Evolutionary conservation across 1,140 invertebrate genomes (phyloP), one percentile per base, ranked within the genome.

Genomic region (Brachionus calyciflorus): DNA sequence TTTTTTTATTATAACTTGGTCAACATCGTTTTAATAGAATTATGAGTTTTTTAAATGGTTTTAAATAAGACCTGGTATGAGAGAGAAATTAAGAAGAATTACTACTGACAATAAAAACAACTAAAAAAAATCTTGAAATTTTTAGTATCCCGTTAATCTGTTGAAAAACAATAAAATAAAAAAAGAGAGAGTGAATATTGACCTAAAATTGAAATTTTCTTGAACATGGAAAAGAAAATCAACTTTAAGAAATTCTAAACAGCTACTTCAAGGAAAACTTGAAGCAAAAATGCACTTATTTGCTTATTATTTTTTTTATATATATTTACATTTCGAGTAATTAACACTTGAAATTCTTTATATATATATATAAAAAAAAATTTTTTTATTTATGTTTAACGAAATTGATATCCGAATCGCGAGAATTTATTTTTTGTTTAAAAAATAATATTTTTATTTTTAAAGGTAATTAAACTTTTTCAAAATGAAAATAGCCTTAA

Each of bases 81-180:
- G 55, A 37, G 55, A 60, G 33, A 37, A n/a, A n/a, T n/a, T n/a
- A n/a, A n/a, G n/a, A n/a, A n/a, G n/a, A n/a, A n/a, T n/a, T n/a
- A n/a, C n/a, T n/a, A n/a, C n/a, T n/a, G n/a, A n/a, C n/a, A n/a
- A n/a, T n/a, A n/a, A n/a, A n/a, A n/a, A n/a, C n/a, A n/a, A n/a
- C n/a, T n/a, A n/a, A n/a, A n/a, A n/a, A n/a, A n/a, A n/a, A n/a
- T n/a, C n/a, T n/a, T n/a, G n/a, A 33, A 60, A 60, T 33, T 19
- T 60, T 60, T 60, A 60, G 55, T 60, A 60, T 60, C 55, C 55
- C 55, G 55, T 60, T 60, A 60, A 60, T 60, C 55, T 60, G 55
- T 60, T 60, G 33, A 60, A 60, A 60, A 60, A n/a, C n/a, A n/a
- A n/a, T n/a, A n/a, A n/a, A n/a, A n/a, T n/a, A n/a, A n/a, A n/a